Conservation (phyloP, 2,113 vertebrate species). For the Oncorhynchus tshawytscha region DNA sequence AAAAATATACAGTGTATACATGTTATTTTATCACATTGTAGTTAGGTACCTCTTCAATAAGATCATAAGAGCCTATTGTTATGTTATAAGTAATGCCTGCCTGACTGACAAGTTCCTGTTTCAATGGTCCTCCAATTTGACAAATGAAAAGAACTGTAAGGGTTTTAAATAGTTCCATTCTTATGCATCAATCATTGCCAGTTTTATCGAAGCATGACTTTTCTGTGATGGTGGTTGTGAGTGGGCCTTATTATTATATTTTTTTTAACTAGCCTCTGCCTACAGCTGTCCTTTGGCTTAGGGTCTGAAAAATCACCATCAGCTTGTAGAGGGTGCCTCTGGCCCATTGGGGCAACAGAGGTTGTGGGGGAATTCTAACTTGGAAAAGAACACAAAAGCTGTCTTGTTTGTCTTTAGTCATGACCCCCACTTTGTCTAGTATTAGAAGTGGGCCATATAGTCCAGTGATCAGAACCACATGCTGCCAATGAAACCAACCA, state of each 20-base stretch:
- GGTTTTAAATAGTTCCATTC: too few relatives aligned
- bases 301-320: constrained; percentile 17
- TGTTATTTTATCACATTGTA: too few relatives aligned
- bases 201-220: not conserved
- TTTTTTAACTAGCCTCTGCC: not conserved
- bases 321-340: not conserved
- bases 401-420: not conserved
- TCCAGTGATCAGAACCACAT: not conserved
- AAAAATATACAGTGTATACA: not conserved
- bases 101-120: not conserved
- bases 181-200: not conserved
- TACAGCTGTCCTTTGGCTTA: not conserved
- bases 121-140: not conserved
- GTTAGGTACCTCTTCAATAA: too few relatives aligned
- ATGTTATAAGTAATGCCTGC: too few relatives aligned
- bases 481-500: not conserved
- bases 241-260: not conserved
- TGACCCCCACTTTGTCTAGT: not conserved
- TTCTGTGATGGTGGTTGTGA: constrained; percentile 10
- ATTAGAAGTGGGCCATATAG: too few relatives aligned
- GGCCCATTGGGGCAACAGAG: not conserved
- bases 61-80: too few relatives aligned
- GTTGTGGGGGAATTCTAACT: constrained; percentile 25
- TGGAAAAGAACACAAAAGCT: constrained; percentile 6
- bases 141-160: not conserved